Conservation (phyloP, 2,888 invertebrate genomes). For the Andrena flavipes region DNA sequence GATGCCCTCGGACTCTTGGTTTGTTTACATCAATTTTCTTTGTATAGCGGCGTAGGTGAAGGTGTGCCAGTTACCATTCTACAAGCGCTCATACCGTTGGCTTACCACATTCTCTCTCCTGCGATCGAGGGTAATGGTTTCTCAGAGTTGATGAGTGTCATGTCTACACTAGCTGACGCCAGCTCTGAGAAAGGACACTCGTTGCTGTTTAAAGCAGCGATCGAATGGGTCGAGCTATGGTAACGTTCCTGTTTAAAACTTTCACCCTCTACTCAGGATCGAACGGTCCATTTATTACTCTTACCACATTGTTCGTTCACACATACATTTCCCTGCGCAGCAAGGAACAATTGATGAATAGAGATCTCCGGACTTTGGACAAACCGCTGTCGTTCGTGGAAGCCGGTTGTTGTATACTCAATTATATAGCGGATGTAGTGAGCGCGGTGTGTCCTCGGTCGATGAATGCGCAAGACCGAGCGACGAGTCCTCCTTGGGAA, state of each 20-base stretch:
- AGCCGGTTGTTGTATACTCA: constrained; percentile 93
- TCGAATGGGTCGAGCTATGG: constrained; percentile 93
- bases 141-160: constrained; percentile 91
- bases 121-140: constrained; percentile 90
- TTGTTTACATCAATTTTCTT: no score
- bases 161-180: constrained; percentile 94
- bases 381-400: constrained; percentile 87
- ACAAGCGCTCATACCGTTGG: constrained; percentile 91
- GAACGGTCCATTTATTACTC: no score
- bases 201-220: constrained; percentile 91
- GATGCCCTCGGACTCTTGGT: no score
- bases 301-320: neutral
- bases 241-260: constrained; percentile 74
- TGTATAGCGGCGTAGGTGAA: constrained; percentile 86
- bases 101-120: constrained; percentile 88
- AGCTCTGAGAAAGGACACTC: constrained; percentile 93
- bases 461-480: constrained; percentile 82
- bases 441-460: constrained; percentile 86
- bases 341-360: constrained; percentile 87
- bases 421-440: constrained; percentile 93
- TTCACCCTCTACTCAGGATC: no score
- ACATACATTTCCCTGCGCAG: constrained; percentile 74
- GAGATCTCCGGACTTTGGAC: constrained; percentile 85
- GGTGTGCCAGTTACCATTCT: constrained; percentile 89
- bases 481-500: constrained; percentile 92